Percentiles rank a stretch among this genome's conserved stretches.
Evolutionary conservation across 2,113 vertebrate genomes (phyloP).

Genomic region (Dasypus novemcinctus): DNA sequence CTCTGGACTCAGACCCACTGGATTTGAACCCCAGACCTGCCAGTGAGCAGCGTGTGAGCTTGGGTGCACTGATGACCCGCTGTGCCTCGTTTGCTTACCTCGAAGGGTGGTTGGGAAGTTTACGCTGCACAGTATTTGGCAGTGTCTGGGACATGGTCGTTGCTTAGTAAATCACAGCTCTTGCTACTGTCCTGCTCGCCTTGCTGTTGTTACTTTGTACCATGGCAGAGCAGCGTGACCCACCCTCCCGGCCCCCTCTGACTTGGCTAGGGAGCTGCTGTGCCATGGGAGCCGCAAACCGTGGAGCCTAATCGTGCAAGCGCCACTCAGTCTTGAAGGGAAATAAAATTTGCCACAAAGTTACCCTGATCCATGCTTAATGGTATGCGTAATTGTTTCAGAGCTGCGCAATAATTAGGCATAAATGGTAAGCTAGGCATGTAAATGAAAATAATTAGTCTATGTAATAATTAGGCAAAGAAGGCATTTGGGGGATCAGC

Average conservation of each 20-base stretch:
- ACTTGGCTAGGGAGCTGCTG: neutral
- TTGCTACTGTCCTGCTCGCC: neutral
- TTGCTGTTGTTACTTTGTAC: neutral
- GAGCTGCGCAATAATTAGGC: slow-evolving; percentile 64
- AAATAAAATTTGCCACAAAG: slow-evolving; percentile 54
- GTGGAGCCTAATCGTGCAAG: neutral
- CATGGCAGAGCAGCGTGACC: neutral
- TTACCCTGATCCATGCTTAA: slow-evolving; percentile 56
- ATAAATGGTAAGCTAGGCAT: slow-evolving; percentile 71
- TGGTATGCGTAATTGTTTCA: slow-evolving; percentile 65
- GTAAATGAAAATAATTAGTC: slow-evolving; percentile 75
- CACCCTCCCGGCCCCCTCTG: neutral
- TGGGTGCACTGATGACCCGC: neutral
- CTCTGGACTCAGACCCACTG: neutral
- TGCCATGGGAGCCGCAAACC: neutral
- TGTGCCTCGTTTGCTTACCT: neutral
- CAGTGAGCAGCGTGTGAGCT: neutral
- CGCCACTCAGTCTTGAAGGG: slow-evolving; percentile 38
- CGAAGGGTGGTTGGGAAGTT: neutral
- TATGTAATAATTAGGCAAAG: slow-evolving; percentile 64
- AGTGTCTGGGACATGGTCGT: neutral
- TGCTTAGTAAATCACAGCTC: neutral
- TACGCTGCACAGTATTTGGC: neutral
- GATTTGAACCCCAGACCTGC: neutral
- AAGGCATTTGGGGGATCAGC: slow-evolving; percentile 48